Base-by-base conservation (phyloP, 1,140 invertebrate genomes). In the Ceratosolen fusciceps region DNA sequence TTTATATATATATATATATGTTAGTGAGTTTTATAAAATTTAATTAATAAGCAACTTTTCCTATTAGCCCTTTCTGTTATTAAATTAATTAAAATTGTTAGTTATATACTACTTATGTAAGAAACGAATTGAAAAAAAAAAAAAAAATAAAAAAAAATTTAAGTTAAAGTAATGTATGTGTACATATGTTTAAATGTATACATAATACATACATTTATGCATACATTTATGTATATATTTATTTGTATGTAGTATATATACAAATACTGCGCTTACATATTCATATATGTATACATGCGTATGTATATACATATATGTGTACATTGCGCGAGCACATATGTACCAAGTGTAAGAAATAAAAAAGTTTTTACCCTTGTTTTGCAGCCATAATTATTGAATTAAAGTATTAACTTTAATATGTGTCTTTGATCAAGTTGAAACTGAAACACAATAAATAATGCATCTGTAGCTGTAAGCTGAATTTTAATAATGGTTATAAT, bases 301-400 rank as follows among this genome's bases (percentile, higher is more conserved):
- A 43, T 12, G 39, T 12, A 43, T 12, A 43, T 54, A 54, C 21
- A n/a, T n/a, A n/a, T n/a, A n/a, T n/a, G n/a, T n/a, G n/a, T n/a
- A n/a, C n/a, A n/a, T n/a, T n/a, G n/a, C n/a, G n/a, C n/a, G n/a
- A n/a, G n/a, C n/a, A 16, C n/a, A 62, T 39, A 37, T 67, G 31
- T 24, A 68, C 37, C 7, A 16, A 16, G 2, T 16, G 24, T 39
- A 8, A 58, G 39, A n/a, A 73, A 73, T 58, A 73, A 37, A 73
- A 73, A 26, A 73, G 37, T 21, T 75, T 75, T 77, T 67, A 80
- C 79, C 79, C 71, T 12, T 80, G 31, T 77, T 77, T 80, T n/a
- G 74, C 26, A 54, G 74, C 79, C 79, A 80, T 80, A 9, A 14
- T 80, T 49, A 39, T 65, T 24, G 29, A 29, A 47, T 56, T 14